These are phyloP conservation scores for Triplophysa siluroides DNA, from an alignment of 2,113 vertebrate species.

Conservation along the genomic window DNA sequence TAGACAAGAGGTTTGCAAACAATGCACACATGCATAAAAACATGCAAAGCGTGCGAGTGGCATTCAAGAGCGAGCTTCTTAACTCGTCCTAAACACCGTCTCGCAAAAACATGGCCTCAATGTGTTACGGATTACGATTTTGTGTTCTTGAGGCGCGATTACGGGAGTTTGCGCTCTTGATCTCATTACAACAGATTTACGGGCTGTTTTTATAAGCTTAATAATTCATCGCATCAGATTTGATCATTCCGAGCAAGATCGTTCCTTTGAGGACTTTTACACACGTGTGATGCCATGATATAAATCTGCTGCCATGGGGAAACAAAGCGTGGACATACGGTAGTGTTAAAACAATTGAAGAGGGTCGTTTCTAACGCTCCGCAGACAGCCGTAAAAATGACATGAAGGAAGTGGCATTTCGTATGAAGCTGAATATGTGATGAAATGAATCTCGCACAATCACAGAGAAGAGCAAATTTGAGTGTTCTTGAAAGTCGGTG, in stretches of 20 bases:
- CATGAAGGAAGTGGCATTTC: conserved; percentile 68
- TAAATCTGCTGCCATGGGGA: conserved; percentile 65
- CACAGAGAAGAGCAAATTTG: conserved; percentile 57
- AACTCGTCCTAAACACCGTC: conserved; percentile 61
- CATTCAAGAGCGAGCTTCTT: conserved; percentile 63
- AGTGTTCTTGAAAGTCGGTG: conserved; percentile 67
- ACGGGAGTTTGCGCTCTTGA: conserved; percentile 47
- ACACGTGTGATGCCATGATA: conserved; percentile 72
- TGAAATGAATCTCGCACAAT: conserved; percentile 52
- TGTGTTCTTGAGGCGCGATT: conserved; percentile 47
- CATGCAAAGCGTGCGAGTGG: conserved; percentile 41
- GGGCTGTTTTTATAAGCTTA: conserved; percentile 67
- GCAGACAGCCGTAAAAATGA: conserved; percentile 64
- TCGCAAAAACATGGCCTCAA: conserved; percentile 48
- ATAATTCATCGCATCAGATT: conserved; percentile 73
- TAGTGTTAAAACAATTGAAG: conserved; percentile 56
- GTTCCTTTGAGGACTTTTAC: conserved; percentile 71
- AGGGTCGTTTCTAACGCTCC: conserved; percentile 65
- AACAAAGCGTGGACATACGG: conserved; percentile 56
- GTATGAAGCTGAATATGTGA: conserved; percentile 58
- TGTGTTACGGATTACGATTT: conserved; percentile 41
- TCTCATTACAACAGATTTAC: conserved; percentile 62
- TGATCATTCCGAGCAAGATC: conserved; percentile 54
- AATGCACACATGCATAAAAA: conserved; percentile 40
- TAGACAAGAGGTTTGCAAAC: conserved; percentile 44